Conservation (phyloP, 2,888 invertebrate genomes). For the Eupithecia dodoneata region DNA sequence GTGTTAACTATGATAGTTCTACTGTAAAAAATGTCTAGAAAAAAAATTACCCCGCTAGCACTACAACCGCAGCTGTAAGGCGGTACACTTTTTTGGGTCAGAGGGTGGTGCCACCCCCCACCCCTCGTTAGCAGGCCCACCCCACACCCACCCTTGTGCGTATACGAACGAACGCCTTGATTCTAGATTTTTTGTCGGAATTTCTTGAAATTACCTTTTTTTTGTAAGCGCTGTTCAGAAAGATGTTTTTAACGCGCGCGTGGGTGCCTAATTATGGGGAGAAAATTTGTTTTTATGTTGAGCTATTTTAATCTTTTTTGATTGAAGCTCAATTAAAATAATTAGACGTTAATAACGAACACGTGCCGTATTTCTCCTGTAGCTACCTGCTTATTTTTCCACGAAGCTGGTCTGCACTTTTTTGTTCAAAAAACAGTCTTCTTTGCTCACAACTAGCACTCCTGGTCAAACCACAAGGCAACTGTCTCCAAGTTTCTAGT, state of each 20-base stretch:
- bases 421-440: neutral
- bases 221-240: constrained; percentile 17
- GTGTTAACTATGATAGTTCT: no score
- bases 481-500: neutral
- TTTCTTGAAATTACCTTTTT: constrained; percentile 44
- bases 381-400: neutral
- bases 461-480: neutral
- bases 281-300: neutral
- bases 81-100: constrained; percentile 66
- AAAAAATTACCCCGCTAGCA: constrained; percentile 1
- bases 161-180: constrained; percentile 53
- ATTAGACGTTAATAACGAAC: neutral
- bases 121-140: constrained; percentile 50
- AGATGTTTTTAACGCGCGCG: constrained; percentile 8
- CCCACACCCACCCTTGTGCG: constrained; percentile 50
- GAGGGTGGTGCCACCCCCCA: constrained; percentile 57
- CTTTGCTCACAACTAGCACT: neutral
- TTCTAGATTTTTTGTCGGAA: constrained; percentile 44
- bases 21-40: no score
- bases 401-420: neutral
- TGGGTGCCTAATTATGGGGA: constrained; percentile 2
- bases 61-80: constrained; percentile 36
- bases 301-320: neutral
- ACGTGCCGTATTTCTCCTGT: neutral
- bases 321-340: neutral